Conservation (phyloP, 2,113 vertebrate genomes). For the Chamaea fasciata region DNA sequence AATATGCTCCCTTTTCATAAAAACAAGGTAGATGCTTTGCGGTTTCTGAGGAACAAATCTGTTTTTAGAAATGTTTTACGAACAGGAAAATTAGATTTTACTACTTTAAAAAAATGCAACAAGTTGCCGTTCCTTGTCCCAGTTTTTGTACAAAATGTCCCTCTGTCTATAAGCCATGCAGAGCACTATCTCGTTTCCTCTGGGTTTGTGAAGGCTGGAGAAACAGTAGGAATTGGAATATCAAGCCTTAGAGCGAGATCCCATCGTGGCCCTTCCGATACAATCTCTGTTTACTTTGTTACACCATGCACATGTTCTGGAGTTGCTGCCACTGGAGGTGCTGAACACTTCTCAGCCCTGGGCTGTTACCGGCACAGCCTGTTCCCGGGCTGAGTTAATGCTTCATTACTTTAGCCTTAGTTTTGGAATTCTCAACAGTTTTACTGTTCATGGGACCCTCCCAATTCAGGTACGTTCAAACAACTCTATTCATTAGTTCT, state of each 20-base stretch:
- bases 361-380: neutral
- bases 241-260: accelerated
- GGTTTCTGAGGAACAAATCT: neutral
- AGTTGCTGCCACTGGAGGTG: neutral
- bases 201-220: neutral
- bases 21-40: neutral
- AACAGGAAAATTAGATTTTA: neutral
- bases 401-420: neutral
- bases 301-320: neutral
- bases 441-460: neutral
- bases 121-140: neutral
- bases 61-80: neutral
- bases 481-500: neutral
- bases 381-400: neutral
- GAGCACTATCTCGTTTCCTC: neutral
- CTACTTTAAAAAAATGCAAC: neutral
- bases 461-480: neutral
- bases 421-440: neutral
- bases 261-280: neutral
- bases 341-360: neutral
- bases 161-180: neutral
- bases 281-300: neutral
- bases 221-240: neutral
- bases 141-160: neutral
- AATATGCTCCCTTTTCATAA: neutral